Conservation (phyloP, 2,888 invertebrate genomes). For the Tyria jacobaeae region DNA sequence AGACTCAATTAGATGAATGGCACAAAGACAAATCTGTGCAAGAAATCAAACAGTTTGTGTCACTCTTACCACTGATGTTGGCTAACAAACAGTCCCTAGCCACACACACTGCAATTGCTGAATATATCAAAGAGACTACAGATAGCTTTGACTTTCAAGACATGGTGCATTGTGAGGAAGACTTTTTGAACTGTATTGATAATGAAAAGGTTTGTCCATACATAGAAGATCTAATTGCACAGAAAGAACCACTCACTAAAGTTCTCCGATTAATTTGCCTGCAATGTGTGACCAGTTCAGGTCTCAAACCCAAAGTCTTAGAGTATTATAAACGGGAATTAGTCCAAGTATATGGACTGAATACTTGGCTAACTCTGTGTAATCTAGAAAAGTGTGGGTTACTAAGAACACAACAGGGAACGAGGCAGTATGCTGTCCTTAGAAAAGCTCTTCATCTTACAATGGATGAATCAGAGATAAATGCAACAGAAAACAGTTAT, state of each 20-base stretch:
- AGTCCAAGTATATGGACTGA: slow-evolving; percentile 94
- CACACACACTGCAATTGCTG: slow-evolving; percentile 96
- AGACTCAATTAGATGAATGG: slow-evolving; percentile 94
- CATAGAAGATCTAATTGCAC: slow-evolving; percentile 97
- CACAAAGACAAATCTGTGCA: slow-evolving; percentile 96
- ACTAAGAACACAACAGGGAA: slow-evolving; percentile 90
- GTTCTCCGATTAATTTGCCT: slow-evolving; percentile 96
- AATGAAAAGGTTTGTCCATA: slow-evolving; percentile 95
- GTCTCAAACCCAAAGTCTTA: slow-evolving; percentile 95
- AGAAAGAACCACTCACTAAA: slow-evolving; percentile 92
- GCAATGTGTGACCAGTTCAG: slow-evolving; percentile 97
- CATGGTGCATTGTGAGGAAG: slow-evolving; percentile 94
- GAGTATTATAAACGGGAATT: slow-evolving; percentile 88
- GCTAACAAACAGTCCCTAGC: slow-evolving; percentile 95
- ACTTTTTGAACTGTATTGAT: slow-evolving; percentile 96
- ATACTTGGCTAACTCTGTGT: slow-evolving; percentile 92
- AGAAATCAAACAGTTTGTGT: slow-evolving; percentile 97
- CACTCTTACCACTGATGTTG: slow-evolving; percentile 94
- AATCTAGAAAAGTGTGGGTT: slow-evolving; percentile 96
- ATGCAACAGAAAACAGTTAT: slow-evolving; percentile 95
- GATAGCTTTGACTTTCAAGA: slow-evolving; percentile 92
- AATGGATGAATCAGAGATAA: slow-evolving; percentile 95
- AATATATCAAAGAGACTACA: slow-evolving; percentile 94
- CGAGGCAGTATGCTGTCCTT: slow-evolving; percentile 91
- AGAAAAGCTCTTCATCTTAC: slow-evolving; percentile 94